Conservation (phyloP, 2,888 invertebrate species). For the Pandemis heparana region DNA sequence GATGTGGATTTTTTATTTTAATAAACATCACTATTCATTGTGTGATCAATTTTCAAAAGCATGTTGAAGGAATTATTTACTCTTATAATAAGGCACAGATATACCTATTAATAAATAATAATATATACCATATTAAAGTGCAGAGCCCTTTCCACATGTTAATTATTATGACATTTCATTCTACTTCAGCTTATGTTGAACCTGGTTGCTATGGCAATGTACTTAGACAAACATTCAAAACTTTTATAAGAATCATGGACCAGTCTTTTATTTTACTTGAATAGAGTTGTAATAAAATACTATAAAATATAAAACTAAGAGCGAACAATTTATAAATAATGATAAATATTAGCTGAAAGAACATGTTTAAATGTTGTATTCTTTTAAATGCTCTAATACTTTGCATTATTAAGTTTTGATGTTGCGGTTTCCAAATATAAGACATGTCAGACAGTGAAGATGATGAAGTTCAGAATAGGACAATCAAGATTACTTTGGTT, state of each 20-base stretch:
- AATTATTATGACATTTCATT: constrained; percentile 4
- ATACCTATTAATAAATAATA: not conserved
- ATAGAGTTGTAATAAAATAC: not conserved
- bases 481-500: constrained; percentile 91
- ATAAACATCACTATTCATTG: not conserved
- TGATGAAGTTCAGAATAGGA: constrained; percentile 85
- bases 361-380: not conserved
- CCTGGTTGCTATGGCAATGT: constrained; percentile 60
- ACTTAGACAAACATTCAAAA: constrained; percentile 40
- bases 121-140: too few species aligned
- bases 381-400: constrained; percentile 10
- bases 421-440: constrained; percentile 2
- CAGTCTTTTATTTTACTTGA: constrained; percentile 14
- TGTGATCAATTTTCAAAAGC: not conserved
- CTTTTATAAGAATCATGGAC: constrained; percentile 35
- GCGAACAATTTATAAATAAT: not conserved
- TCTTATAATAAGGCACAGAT: not conserved
- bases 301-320: not conserved
- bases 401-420: constrained; percentile 14
- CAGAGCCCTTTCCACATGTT: not conserved
- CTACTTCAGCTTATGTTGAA: constrained; percentile 8
- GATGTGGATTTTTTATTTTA: too few species aligned
- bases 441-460: constrained; percentile 89
- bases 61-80: not conserved
- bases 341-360: not conserved